Conservation (phyloP, 2,797 vertebrate genomes). For the Danio kyathit region DNA sequence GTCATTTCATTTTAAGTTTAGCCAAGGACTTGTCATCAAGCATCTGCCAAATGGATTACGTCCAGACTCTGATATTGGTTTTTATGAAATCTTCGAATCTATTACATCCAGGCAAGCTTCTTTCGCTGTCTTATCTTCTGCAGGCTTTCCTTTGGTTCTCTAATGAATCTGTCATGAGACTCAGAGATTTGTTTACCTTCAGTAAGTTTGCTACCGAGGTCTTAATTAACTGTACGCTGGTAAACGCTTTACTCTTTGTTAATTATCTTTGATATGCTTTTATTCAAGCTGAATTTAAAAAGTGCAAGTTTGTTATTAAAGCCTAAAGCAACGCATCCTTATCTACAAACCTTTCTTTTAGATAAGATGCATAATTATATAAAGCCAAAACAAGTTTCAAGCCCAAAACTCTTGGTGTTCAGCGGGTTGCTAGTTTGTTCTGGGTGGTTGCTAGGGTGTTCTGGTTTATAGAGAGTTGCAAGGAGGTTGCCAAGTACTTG, state of each 20-base stretch:
- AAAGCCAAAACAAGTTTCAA: neutral
- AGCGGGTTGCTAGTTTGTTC: neutral
- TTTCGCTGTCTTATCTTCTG: conserved; percentile 18
- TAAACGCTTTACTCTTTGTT: conserved; percentile 10
- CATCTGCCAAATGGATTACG: conserved; percentile 38
- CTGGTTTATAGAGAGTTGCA: too few species aligned
- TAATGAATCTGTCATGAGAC: conserved; percentile 30
- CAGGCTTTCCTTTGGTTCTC: neutral
- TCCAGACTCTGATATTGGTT: conserved; percentile 28
- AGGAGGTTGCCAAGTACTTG: neutral
- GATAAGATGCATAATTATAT: neutral
- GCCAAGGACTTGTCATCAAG: conserved; percentile 31
- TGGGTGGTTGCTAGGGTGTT: neutral
- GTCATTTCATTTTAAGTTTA: conserved; percentile 44
- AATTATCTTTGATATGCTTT: neutral
- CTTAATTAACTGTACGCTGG: neutral
- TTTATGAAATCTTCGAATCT: conserved; percentile 35
- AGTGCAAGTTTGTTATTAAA: neutral
- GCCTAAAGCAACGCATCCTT: neutral
- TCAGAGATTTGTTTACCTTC: conserved; percentile 7
- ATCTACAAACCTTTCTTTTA: neutral
- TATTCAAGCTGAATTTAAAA: conserved; percentile 10
- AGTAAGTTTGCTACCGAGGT: neutral
- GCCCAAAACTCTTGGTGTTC: neutral
- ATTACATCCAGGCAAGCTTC: conserved; percentile 4